Evolutionary conservation across 2,113 vertebrate species (phyloP).

Genomic region (Corapipo altera): DNA sequence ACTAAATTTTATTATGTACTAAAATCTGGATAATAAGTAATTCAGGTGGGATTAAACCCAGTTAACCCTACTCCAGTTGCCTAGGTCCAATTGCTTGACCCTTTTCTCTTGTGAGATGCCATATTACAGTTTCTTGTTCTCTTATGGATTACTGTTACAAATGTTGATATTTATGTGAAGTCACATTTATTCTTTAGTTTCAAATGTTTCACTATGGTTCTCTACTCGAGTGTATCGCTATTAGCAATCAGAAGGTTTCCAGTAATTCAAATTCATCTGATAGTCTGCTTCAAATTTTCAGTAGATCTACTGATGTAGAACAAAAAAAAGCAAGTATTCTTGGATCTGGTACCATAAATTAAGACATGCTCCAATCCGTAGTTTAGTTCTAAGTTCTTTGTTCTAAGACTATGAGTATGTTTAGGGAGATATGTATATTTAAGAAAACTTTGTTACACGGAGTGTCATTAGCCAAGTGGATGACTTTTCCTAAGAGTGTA

Average conservation of each 20-base stretch:
- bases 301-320: background rate
- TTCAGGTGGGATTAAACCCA: conserved; percentile 8
- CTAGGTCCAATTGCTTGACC: background rate
- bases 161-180: background rate
- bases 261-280: background rate
- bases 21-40: conserved; percentile 33
- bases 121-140: background rate
- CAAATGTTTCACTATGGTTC: background rate
- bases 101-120: background rate
- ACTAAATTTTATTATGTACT: conserved; percentile 3
- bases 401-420: background rate
- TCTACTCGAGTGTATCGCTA: background rate
- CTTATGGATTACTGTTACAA: background rate
- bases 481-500: background rate
- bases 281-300: background rate
- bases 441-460: background rate
- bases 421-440: background rate
- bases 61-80: background rate
- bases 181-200: conserved; percentile 5
- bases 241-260: background rate
- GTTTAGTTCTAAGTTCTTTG: background rate
- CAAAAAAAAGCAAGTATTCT: background rate
- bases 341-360: background rate
- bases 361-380: background rate
- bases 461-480: background rate